Evolutionary conservation across 2,113 vertebrate species (phyloP).

Genomic region (Cervus canadensis): DNA sequence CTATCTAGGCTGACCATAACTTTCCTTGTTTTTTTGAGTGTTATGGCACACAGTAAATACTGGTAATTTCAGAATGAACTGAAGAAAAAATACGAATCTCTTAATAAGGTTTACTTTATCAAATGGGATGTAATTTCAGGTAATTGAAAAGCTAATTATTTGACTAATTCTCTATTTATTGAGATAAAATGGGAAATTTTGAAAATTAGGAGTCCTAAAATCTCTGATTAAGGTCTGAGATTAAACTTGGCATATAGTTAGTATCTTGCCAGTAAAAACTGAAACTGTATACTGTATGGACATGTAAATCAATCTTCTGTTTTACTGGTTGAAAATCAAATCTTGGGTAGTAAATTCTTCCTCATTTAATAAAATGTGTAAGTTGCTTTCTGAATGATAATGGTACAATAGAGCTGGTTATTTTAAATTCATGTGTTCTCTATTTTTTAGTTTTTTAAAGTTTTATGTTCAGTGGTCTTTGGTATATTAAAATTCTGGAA

Average conservation of each 20-base stretch:
- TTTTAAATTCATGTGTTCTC: background rate
- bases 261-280: background rate
- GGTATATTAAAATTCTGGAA: background rate
- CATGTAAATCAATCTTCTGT: background rate
- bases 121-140: background rate
- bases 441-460: background rate
- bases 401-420: background rate
- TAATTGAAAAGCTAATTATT: slow-evolving; percentile 7
- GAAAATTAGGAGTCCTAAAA: background rate
- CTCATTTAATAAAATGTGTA: background rate
- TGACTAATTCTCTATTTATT: background rate
- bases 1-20: too few species aligned
- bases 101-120: background rate
- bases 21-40: background rate
- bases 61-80: background rate
- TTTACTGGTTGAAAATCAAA: background rate
- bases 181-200: background rate
- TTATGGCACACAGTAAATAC: background rate
- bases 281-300: background rate
- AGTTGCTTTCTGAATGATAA: background rate
- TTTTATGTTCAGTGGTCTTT: background rate
- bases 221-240: background rate
- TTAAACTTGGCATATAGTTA: background rate
- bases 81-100: background rate
- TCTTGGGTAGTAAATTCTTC: background rate